A percentile compares a stretch with the other conserved stretches of the same genome.
These are phyloP conservation scores for Bembecia ichneumoniformis DNA, from an alignment of 2,888 invertebrate species.

Conservation along the genomic window DNA sequence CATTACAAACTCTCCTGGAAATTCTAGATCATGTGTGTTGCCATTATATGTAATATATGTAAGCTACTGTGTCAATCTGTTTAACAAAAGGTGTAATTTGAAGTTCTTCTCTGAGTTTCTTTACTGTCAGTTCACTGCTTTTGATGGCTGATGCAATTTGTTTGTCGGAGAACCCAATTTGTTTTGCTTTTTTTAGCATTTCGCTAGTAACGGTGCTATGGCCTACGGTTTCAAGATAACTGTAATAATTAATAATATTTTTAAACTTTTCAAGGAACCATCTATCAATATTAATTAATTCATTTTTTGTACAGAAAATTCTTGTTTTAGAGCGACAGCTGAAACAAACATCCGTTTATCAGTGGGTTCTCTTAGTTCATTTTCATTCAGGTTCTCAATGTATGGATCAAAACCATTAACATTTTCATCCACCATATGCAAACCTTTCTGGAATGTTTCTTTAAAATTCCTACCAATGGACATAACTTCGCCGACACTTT, in stretches of 20 bases:
- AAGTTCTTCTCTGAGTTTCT: conserved; percentile 82
- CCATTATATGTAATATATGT: conserved; percentile 98
- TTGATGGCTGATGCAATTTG: conserved; percentile 91
- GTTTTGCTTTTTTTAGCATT: conserved; percentile 85
- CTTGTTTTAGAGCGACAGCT: conserved; percentile 90
- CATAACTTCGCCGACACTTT: conserved; percentile 99
- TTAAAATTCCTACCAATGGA: conserved; percentile 98
- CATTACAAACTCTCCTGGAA: conserved; percentile 85
- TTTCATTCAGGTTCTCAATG: conserved; percentile 80
- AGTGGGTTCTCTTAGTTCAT: conserved; percentile 92
- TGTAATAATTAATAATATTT: conserved; percentile 86
- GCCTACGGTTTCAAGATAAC: conserved; percentile 75
- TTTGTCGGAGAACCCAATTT: conserved; percentile 96
- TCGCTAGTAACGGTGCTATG: conserved; percentile 74
- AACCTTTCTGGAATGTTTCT: conserved; percentile 98
- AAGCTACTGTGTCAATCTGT: conserved; percentile 98
- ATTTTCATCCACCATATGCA: conserved; percentile 98
- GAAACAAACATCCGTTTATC: conserved; percentile 97
- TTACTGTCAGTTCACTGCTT: conserved; percentile 88
- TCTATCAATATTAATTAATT: conserved; percentile 94
- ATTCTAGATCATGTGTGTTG: conserved; percentile 83
- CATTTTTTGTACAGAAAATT: conserved; percentile 83
- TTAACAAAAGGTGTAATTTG: conserved; percentile 90
- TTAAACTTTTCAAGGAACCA: conserved; percentile 98
- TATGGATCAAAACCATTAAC: conserved; percentile 95